Evolutionary conservation across 2,888 invertebrate genomes (phyloP).

Genomic region (Microplitis deprimator): DNA sequence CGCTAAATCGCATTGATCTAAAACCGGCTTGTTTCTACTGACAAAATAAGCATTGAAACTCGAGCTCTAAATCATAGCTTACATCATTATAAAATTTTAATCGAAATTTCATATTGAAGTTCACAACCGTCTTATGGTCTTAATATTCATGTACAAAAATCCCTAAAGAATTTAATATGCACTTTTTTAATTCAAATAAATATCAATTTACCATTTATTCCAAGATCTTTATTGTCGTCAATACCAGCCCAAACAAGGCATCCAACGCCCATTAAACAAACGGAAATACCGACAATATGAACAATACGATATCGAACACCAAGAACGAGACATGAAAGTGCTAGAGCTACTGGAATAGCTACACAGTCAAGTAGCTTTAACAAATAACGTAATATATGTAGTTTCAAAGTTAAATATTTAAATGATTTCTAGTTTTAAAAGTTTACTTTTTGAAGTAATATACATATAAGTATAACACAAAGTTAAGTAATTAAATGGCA

Average conservation of each 20-base stretch:
- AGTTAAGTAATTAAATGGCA: neutral
- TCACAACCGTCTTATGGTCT: no score
- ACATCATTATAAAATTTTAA: no score
- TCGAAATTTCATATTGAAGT: no score
- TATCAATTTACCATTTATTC: slow-evolving; percentile 57
- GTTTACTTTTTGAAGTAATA: neutral
- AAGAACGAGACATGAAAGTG: slow-evolving; percentile 83
- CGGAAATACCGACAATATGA: slow-evolving; percentile 84
- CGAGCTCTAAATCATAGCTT: no score
- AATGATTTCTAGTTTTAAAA: neutral
- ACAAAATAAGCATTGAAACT: no score
- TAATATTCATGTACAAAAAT: no score
- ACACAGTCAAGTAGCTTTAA: slow-evolving; percentile 89
- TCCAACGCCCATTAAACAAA: slow-evolving; percentile 86
- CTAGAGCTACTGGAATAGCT: slow-evolving; percentile 86
- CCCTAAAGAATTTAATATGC: no score
- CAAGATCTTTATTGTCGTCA: slow-evolving; percentile 76
- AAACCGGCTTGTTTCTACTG: no score
- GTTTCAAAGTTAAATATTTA: neutral
- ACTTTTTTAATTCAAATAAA: neutral
- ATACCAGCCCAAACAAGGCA: slow-evolving; percentile 89
- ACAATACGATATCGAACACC: slow-evolving; percentile 82
- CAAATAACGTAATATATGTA: slow-evolving; percentile 6
- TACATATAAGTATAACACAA: neutral
- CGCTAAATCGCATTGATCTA: no score